Percentiles rank a stretch among this genome's conserved stretches.
Evolutionary conservation across 1,140 invertebrate species (phyloP).

Genomic region (Drosophila ironensis): DNA sequence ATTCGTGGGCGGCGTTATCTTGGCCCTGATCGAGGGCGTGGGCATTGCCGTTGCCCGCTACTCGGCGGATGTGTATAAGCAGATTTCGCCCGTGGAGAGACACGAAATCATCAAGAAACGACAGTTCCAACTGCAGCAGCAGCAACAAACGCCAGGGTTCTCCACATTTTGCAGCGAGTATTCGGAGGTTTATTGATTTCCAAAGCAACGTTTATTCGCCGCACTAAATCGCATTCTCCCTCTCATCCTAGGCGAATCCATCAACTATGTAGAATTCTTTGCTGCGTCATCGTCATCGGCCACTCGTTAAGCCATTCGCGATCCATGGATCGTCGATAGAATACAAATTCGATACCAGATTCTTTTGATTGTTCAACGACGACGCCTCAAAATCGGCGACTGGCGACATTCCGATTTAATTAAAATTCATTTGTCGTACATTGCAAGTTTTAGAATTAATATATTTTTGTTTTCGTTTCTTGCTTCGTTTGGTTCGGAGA

Average conservation of each 20-base stretch:
- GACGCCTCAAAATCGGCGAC: slow-evolving; percentile 22
- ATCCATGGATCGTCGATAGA: slow-evolving; percentile 16
- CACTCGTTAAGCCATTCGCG: slow-evolving; percentile 11
- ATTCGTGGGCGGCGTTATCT: slow-evolving; percentile 46
- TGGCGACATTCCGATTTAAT: slow-evolving; percentile 35
- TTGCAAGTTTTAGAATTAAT: slow-evolving; percentile 50
- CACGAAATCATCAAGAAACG: slow-evolving; percentile 36
- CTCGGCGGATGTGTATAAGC: slow-evolving; percentile 56
- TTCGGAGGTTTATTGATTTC: neutral
- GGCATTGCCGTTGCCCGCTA: slow-evolving; percentile 46
- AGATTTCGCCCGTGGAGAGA: slow-evolving; percentile 42
- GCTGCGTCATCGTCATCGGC: slow-evolving; percentile 56
- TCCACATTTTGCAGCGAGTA: neutral
- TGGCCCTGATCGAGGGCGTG: slow-evolving; percentile 57
- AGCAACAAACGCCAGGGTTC: neutral
- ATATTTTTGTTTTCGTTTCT: slow-evolving; percentile 34
- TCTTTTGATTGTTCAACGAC: slow-evolving; percentile 29
- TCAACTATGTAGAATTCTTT: slow-evolving; percentile 24
- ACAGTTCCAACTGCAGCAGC: slow-evolving; percentile 13
- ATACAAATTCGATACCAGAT: slow-evolving; percentile 53
- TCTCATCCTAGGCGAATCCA: slow-evolving; percentile 38
- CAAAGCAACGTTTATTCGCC: neutral
- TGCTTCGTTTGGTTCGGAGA: slow-evolving; percentile 38
- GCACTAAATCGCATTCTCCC: neutral
- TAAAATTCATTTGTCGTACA: slow-evolving; percentile 67